A percentile compares a stretch with the other conserved stretches of the same genome.
Evolutionary conservation across 2,888 invertebrate genomes (phyloP).

Genomic region (Tetranychus truncatus): DNA sequence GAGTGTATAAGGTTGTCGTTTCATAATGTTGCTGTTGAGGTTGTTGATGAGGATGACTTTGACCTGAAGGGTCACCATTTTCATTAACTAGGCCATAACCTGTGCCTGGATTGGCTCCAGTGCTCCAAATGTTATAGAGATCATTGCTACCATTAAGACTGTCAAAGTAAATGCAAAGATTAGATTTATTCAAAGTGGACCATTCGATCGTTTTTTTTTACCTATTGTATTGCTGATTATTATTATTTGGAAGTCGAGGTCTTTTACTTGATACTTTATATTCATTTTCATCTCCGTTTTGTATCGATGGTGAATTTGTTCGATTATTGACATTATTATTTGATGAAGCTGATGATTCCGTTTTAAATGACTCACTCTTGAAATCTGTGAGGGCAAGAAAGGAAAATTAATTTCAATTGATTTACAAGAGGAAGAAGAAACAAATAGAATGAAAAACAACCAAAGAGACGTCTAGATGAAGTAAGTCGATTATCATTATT

Average conservation of each 20-base stretch:
- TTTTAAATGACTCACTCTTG: background rate
- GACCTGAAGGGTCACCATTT: background rate
- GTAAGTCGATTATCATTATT: background rate
- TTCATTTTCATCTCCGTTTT: background rate
- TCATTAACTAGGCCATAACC: background rate
- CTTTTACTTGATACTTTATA: background rate
- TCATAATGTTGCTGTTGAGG: constrained; percentile 20
- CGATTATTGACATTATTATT: background rate
- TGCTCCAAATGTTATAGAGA: constrained; percentile 8
- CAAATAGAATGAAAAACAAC: background rate
- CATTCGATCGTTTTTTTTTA: background rate
- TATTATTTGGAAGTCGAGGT: background rate
- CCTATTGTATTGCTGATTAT: background rate
- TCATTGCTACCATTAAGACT: constrained; percentile 6
- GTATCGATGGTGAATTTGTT: background rate
- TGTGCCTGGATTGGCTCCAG: background rate
- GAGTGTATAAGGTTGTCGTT: constrained; percentile 22
- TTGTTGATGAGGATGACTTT: constrained; percentile 1
- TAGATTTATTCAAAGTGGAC: background rate
- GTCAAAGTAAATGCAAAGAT: background rate
- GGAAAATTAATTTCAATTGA: background rate
- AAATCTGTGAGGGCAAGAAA: background rate
- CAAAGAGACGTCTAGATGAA: background rate
- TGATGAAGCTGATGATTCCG: background rate
- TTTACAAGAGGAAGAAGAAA: background rate